Evolutionary conservation across 2,888 invertebrate species (phyloP).

Genomic region (Ectemnius lituratus): DNA sequence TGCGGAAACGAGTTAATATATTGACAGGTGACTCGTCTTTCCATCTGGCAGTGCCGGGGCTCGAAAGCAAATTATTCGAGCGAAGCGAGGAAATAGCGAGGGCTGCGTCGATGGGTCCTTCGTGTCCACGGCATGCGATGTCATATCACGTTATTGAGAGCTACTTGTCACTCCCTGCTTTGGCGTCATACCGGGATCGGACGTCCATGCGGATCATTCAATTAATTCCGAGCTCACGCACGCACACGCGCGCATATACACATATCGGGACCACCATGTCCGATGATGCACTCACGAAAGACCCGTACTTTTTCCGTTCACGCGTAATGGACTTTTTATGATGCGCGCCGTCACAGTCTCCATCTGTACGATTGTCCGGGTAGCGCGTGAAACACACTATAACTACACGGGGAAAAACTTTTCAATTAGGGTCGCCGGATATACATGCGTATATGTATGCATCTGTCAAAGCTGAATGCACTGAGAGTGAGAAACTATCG

Average conservation of each 20-base stretch:
- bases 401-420: too few relatives aligned
- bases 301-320: conserved; percentile 40
- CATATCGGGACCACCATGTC: conserved; percentile 24
- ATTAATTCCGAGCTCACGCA: conserved; percentile 64
- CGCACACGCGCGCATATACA: conserved; percentile 17
- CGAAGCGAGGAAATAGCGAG: conserved; percentile 64
- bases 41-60: conserved; percentile 46
- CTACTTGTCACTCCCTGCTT: conserved; percentile 70
- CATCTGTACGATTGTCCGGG: too few relatives aligned
- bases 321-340: conserved; percentile 40
- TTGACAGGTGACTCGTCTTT: conserved; percentile 63
- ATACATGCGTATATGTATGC: too few relatives aligned
- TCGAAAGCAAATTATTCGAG: conserved; percentile 65
- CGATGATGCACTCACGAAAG: conserved; percentile 46
- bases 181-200: conserved; percentile 55
- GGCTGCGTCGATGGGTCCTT: conserved; percentile 67
- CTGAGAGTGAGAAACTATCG: too few relatives aligned
- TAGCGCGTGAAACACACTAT: too few relatives aligned
- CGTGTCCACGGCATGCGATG: conserved; percentile 71
- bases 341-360: background rate
- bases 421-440: too few relatives aligned
- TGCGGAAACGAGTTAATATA: conserved; percentile 61
- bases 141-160: conserved; percentile 71
- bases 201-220: conserved; percentile 62
- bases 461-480: too few relatives aligned